Base-by-base conservation (phyloP, 2,797 vertebrate species). In the Tokudaia muenninki region DNA sequence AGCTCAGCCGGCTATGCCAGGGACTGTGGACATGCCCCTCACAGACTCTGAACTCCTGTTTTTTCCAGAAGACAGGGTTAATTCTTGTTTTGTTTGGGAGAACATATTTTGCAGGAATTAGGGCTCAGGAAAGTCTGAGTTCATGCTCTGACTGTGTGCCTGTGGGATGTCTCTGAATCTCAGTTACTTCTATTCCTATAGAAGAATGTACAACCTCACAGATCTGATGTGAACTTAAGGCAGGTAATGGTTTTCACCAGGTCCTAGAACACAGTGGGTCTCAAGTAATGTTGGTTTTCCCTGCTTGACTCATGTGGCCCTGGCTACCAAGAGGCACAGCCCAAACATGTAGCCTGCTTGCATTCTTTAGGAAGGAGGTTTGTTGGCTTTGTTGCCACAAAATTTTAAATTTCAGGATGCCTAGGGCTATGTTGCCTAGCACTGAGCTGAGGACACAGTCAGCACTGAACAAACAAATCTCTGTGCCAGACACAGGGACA, bases 401-500 rank as follows among this genome's bases (percentile, higher is more conserved):
- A 80, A 92, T 16, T 61, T 92, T 79, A 37, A 90, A 47, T 78
- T 81, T 74, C 50, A 8, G 72, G n/a, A 86, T 61, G 41, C 82
- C 92, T 10, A 29, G n/a, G 65, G 47, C 31, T 13, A 3, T 0
- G 67, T 93, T 91, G 92, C 90, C 74, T 67, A 67, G 87, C 94
- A 47, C 47, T 57, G 3, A n/a, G 29, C 22, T 70, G 31, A 50
- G 83, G 47, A 34, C 61, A 9, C 29, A 26, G 88, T 26, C 72
- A 95, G 74, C 92, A 63, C 6, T n/a, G 92, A 80, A 83, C 50
- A 89, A 89, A 94, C 90, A 94, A 44, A 37, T 16, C 34, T 75
- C 78, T 2, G 4, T 47, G 96, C 91, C 82, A 67, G 31, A 44
- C 13, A 34, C 13, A 3, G 1, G 44, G 17, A 22, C 63, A 12